A percentile compares a stretch with the other conserved stretches of the same genome.
Evolutionary conservation across 1,140 invertebrate genomes (phyloP).

Genomic region (Nilaparvata lugens): DNA sequence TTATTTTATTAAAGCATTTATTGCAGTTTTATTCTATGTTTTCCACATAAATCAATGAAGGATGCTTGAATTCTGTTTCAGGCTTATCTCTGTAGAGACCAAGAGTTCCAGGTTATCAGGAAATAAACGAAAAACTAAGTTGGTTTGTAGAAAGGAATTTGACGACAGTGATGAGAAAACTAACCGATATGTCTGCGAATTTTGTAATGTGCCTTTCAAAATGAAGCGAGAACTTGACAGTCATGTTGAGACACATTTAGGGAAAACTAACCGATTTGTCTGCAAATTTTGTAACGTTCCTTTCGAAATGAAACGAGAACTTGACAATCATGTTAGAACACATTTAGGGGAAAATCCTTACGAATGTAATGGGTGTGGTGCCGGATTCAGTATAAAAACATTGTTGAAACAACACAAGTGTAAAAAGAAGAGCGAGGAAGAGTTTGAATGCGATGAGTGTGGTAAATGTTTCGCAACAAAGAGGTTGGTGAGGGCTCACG

Average conservation of each 20-base stretch:
- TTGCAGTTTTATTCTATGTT: too few species aligned
- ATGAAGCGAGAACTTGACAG: neutral
- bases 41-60: too few species aligned
- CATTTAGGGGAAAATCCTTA: conserved; percentile 5
- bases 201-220: conserved; percentile 11
- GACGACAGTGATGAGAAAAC: too few species aligned
- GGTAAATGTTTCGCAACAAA: conserved; percentile 37
- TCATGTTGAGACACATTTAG: neutral
- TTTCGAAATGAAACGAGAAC: conserved; percentile 6
- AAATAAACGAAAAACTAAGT: too few species aligned
- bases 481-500: conserved; percentile 41
- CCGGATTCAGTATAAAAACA: too few species aligned
- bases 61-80: too few species aligned
- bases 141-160: too few species aligned
- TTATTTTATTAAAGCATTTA: too few species aligned
- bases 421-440: neutral
- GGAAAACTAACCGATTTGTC: too few species aligned
- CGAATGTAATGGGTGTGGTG: neutral
- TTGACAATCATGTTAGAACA: neutral
- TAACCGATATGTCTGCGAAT: neutral
- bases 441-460: conserved; percentile 15
- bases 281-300: conserved; percentile 7
- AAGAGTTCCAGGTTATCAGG: too few species aligned
- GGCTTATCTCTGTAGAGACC: too few species aligned
- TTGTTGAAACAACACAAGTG: too few species aligned